These are phyloP conservation scores for Trypoxylon attenuatum DNA, from an alignment of 2,888 invertebrate genomes.

Conservation along the genomic window DNA sequence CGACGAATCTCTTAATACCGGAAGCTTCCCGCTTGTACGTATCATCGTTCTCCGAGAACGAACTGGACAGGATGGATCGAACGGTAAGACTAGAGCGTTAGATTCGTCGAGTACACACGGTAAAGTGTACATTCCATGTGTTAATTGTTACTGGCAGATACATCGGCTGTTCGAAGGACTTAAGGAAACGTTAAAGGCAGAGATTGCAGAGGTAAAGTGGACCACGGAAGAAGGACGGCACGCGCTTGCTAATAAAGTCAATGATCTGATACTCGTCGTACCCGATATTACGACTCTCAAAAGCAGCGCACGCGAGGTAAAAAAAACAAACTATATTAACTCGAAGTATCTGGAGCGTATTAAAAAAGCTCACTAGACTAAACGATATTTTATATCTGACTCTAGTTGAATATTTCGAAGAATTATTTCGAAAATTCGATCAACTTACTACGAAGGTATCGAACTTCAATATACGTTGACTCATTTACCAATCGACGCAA, in stretches of 20 bases:
- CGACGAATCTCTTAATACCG: constrained; percentile 44
- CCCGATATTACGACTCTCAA: constrained; percentile 40
- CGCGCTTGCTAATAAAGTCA: constrained; percentile 47
- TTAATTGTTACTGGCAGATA: constrained; percentile 37
- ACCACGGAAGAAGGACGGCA: constrained; percentile 21
- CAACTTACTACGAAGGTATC: constrained; percentile 50
- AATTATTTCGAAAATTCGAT: constrained; percentile 59
- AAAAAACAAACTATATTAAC: neutral
- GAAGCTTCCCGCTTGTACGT: constrained; percentile 58
- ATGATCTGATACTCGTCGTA: constrained; percentile 43
- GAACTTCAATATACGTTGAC: constrained; percentile 51
- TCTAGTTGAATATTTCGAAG: constrained; percentile 44
- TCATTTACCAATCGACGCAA: constrained; percentile 38
- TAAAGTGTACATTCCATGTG: neutral
- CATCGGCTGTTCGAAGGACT: constrained; percentile 43
- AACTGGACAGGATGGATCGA: constrained; percentile 45
- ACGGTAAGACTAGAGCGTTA: constrained; percentile 35
- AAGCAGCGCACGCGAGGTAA: constrained; percentile 12
- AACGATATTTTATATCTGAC: constrained; percentile 11
- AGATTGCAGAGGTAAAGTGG: constrained; percentile 44
- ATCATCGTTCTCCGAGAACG: constrained; percentile 50
- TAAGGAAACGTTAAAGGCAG: constrained; percentile 48
- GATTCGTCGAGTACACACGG: neutral
- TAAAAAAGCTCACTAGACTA: neutral
- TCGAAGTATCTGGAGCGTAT: constrained; percentile 2